A percentile compares a stretch with the other conserved stretches of the same genome.
These are phyloP conservation scores for Sabellastarte sp. DNA, from an alignment of 2,888 invertebrate genomes.

Conservation along the genomic window DNA sequence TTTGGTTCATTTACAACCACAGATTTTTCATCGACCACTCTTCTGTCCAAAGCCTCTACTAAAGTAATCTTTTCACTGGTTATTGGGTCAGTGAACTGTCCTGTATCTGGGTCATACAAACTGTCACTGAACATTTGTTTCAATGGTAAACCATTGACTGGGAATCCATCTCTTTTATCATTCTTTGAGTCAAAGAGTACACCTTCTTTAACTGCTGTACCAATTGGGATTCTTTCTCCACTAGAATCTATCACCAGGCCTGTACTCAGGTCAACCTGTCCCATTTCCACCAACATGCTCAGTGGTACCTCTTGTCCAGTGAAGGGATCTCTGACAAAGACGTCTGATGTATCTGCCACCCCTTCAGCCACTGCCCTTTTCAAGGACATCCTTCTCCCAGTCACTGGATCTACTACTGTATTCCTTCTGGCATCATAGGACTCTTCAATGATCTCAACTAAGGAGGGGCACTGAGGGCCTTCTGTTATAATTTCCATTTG, in stretches of 20 bases:
- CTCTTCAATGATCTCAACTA: too few species aligned
- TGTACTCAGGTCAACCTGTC: constrained; percentile 74
- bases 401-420: constrained; percentile 44
- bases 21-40: constrained; percentile 25
- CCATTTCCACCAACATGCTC: constrained; percentile 74
- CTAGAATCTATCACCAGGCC: constrained; percentile 68
- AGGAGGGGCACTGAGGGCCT: too few species aligned
- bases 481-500: neutral
- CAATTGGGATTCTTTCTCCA: constrained; percentile 24
- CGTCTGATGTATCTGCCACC: neutral
- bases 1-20: constrained; percentile 27
- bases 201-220: constrained; percentile 18
- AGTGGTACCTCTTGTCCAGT: constrained; percentile 67
- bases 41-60: constrained; percentile 24
- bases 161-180: neutral
- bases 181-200: constrained; percentile 18
- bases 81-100: constrained; percentile 74
- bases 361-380: constrained; percentile 63
- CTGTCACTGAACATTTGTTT: constrained; percentile 70
- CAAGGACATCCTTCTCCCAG: constrained; percentile 60
- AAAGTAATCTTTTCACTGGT: constrained; percentile 76
- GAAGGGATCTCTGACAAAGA: constrained; percentile 13
- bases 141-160: constrained; percentile 3
- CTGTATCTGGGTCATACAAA: constrained; percentile 73
- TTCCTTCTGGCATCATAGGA: neutral